Percentiles rank a stretch among this genome's conserved stretches.
Conservation (phyloP, 2,888 invertebrate genomes). For the Polylopha cassiicola region DNA sequence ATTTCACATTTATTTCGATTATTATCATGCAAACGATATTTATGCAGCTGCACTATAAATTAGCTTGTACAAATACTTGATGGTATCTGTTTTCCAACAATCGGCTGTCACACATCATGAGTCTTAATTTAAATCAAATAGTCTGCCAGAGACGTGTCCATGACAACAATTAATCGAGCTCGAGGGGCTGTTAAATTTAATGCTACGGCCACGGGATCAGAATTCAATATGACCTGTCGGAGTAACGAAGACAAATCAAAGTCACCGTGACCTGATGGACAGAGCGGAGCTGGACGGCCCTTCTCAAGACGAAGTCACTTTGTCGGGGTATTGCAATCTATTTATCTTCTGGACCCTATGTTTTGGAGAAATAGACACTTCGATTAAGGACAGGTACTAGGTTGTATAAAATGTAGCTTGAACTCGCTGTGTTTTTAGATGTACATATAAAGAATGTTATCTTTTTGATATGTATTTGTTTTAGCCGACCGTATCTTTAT, state of each 20-base stretch:
- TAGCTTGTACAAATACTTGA: too few relatives aligned
- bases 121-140: too few relatives aligned
- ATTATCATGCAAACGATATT: too few relatives aligned
- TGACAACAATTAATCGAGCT: slow-evolving; percentile 32
- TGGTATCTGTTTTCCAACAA: too few relatives aligned
- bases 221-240: slow-evolving; percentile 54
- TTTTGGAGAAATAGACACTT: slow-evolving; percentile 40
- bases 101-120: too few relatives aligned
- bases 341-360: slow-evolving; percentile 56
- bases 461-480: too few relatives aligned
- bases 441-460: too few relatives aligned
- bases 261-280: slow-evolving; percentile 52
- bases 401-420: too few relatives aligned
- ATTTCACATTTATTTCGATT: too few relatives aligned
- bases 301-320: slow-evolving; percentile 64
- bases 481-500: too few relatives aligned
- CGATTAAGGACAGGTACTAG: slow-evolving; percentile 39
- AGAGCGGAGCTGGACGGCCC: slow-evolving; percentile 51
- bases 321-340: slow-evolving; percentile 58
- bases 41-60: too few relatives aligned
- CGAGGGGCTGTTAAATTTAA: slow-evolving; percentile 39
- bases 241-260: slow-evolving; percentile 75
- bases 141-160: slow-evolving; percentile 5
- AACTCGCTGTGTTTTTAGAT: too few relatives aligned
- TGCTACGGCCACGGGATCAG: slow-evolving; percentile 34